Evolutionary conservation across 1,140 invertebrate species (phyloP).

Genomic region (Rhopalosiphum maidis): DNA sequence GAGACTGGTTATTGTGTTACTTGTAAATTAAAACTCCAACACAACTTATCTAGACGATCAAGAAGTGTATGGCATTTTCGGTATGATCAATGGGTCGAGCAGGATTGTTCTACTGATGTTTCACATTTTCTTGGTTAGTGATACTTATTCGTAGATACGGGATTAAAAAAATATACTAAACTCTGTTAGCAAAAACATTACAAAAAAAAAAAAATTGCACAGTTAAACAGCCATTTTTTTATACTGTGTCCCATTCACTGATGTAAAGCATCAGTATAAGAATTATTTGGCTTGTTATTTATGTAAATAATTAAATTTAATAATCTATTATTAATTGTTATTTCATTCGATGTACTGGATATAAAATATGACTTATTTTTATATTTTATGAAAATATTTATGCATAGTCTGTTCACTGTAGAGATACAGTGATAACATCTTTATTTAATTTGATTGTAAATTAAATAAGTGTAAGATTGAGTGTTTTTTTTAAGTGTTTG

Average conservation of each 20-base stretch:
- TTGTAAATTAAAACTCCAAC: conserved; percentile 68
- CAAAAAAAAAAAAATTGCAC: background rate
- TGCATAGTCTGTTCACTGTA: background rate
- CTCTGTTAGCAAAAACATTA: background rate
- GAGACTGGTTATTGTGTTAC: conserved; percentile 69
- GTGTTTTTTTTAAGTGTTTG: too few species aligned
- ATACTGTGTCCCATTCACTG: background rate
- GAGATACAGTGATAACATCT: background rate
- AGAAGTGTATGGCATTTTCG: conserved; percentile 82
- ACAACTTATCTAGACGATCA: conserved; percentile 66
- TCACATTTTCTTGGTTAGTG: conserved; percentile 71
- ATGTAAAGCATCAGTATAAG: background rate
- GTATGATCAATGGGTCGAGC: conserved; percentile 79
- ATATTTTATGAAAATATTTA: too few species aligned
- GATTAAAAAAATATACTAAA: background rate
- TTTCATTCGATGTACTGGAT: background rate
- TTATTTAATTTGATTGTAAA: background rate
- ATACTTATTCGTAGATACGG: background rate
- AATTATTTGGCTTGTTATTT: background rate
- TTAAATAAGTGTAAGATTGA: too few species aligned
- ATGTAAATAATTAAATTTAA: background rate
- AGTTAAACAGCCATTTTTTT: background rate
- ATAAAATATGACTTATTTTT: background rate
- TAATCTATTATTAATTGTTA: background rate
- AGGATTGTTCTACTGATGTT: conserved; percentile 71